Base-by-base conservation (phyloP, 2,888 invertebrate species). In the Lepidonotus clava region DNA sequence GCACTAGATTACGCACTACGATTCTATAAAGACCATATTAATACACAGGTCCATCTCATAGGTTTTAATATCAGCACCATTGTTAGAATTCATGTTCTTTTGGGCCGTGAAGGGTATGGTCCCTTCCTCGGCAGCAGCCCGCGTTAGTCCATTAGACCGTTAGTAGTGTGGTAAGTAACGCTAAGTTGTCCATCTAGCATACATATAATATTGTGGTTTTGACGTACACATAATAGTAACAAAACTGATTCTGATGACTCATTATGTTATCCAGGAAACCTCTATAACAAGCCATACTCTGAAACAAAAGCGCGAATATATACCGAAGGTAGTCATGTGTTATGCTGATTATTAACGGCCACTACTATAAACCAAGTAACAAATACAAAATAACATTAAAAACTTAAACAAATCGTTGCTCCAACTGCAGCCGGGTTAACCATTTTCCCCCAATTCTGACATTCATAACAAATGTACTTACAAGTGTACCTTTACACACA, bases 381-480 rank as follows among this genome's bases (percentile, higher is more conserved):
- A 71, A 71, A 71, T 71, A 36, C 71, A 71, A 71, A 71, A 71
- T 71, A 71, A 71, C 71, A 71, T 71, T 71, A 71, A 71, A 71
- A 71, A 71, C 71, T 71, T 71, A 71, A 71, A 71, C 71, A 71
- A 71, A 24, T 71, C 71, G 71, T 71, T 71, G 71, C 71, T 71
- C 38, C 38, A 1, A 61, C 38, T 34, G 71, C 38, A 71, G 34
- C 38, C 36, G 34, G 71, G 36, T 34, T 71, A 71, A 38, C 71
- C n/a, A n/a, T n/a, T n/a, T n/a, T n/a, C n/a, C 71, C 71, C 61
- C 61, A 71, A 36, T 36, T 38, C 71, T 71, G 71, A 71, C 71
- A 71, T 38, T 71, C 71, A 71, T 71, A 71, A 71, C 71, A 71
- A 67, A 71, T 38, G 71, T 71, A 71, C 71, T 34, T 71, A 38